Evolutionary conservation across 2,888 invertebrate genomes (phyloP), one percentile per base, ranked within the genome.

Genomic region (Acrobasis consociella): DNA sequence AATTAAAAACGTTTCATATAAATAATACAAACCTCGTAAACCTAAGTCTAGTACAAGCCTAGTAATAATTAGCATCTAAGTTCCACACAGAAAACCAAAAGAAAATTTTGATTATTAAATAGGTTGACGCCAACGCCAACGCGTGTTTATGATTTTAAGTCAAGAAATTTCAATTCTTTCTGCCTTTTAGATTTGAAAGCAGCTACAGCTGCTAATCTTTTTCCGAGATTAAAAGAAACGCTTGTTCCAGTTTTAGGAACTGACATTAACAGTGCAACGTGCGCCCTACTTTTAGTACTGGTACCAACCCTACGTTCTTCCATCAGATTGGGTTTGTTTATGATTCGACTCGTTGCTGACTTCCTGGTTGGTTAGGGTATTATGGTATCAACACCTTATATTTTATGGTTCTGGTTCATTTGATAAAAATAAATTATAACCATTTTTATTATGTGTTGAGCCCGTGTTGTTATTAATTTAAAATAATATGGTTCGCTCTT

Each of bases 291-390:
- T 61, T 46, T 13, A 16, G 46, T 55, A 16, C 39, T 39, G 42
- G 31, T 53, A 53, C 60, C 65, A 64, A 69, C 70, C 70, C 71
- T 72, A 56, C 72, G 70, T 62, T 71, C 67, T 64, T 52, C 74
- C 74, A 73, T 79, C 74, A 73, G 70, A 72, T 73, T 69, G 64
- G 72, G 71, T 78, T 79, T 82, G 73, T 82, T 80, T 82, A 82
- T 71, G 71, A 76, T 65, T 67, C 50, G 62, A 65, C 55, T 69
- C 68, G 70, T 78, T 77, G 70, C 63, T 62, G 63, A 71, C 72
- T 77, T 78, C 73, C 76, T 69, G 67, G 64, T 66, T 77, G 37
- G 55, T 74, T n/a, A 73, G 2, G 22, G 22, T 22, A 5, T 22
- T 31, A 75, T 75, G 69, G 71, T 67, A 67, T 72, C 74, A 71